A percentile compares a stretch with the other conserved stretches of the same genome.
phyloP scores from a whole-genome alignment of 2,797 vertebrate genomes.

The Oryzias sinensis region DNA sequence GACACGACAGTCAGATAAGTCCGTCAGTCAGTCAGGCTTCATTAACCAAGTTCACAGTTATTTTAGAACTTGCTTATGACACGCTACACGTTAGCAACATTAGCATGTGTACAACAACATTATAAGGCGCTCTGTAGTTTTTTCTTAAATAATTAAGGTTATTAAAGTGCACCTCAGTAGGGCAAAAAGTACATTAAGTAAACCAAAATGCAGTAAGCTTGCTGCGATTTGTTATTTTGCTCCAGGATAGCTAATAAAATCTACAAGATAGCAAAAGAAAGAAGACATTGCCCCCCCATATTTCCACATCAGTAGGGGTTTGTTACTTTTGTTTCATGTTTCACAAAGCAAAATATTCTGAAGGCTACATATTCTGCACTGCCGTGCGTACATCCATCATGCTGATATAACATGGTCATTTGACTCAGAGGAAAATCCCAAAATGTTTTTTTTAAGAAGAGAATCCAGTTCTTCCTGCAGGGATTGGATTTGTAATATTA shows the following conservation, averaged over 20 bases:
- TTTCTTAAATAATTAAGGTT: too few relatives aligned
- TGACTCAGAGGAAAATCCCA: conserved; percentile 39
- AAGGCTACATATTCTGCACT: conserved; percentile 5
- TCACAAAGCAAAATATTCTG: conserved; percentile 36
- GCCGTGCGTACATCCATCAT: not conserved
- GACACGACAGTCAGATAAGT: too few relatives aligned
- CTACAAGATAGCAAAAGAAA: conserved; percentile 18
- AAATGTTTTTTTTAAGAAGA: conserved; percentile 30
- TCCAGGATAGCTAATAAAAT: conserved; percentile 8
- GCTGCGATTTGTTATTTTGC: conserved; percentile 23
- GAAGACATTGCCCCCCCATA: conserved; percentile 24
- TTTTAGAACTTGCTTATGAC: too few relatives aligned
- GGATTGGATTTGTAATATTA: conserved; percentile 26
- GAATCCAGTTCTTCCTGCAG: conserved; percentile 9
- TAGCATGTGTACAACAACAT: too few relatives aligned
- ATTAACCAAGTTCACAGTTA: too few relatives aligned
- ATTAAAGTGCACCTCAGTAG: too few relatives aligned
- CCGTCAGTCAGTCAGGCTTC: too few relatives aligned
- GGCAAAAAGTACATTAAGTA: conserved; percentile 5
- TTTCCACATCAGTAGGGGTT: conserved; percentile 9
- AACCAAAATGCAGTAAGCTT: conserved; percentile 15
- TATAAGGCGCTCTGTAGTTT: too few relatives aligned
- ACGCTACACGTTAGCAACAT: too few relatives aligned
- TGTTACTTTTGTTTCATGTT: conserved; percentile 42
- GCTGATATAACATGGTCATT: conserved; percentile 34